Evolutionary conservation across 2,113 vertebrate species (phyloP), one percentile per base, ranked within the genome.

Genomic region (Chrysemys picta): DNA sequence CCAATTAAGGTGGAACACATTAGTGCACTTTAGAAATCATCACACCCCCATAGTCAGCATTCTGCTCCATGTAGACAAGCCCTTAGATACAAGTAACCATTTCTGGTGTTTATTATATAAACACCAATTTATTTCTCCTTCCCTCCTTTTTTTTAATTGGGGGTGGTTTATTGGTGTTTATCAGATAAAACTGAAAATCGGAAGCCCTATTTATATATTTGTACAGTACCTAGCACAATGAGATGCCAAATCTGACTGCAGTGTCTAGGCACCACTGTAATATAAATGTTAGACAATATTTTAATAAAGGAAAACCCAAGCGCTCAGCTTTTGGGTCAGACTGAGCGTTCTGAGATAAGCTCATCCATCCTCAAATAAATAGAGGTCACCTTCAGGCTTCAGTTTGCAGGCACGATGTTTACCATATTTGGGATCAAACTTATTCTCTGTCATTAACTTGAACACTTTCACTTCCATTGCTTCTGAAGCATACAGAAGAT

Each of bases 381-480:
- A 69, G 65, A 38, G 17, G 17, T 38, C 4, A 80, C 45, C 93
- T 19, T 47, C 62, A 88, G 65, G n/a, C 3, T 92, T 95, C 87
- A 89, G 22, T 88, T 95, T 93, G 82, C 89, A 89, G 84, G 47
- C 19, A 45, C 25, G 89, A 92, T 91, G 80, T 96, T 93, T 49
- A 50, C 14, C 79, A 3, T 14, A 87, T 17, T 89, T 93, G 83
- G 59, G 89, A 89, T 83, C 35, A 92, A 3, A 27, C 47, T 45
- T 62, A 42, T 29, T 88, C 42, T 76, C 90, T 3, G 12, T 31
- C 84, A 54, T 80, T 42, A 76, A 24, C 86, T 49, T 88, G 45
- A 86, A 92, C 87, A 82, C n/a, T 75, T 87, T 84, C 62, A 49
- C 89, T 57, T 4, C 13, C 53, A 80, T 38, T 80, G 6, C 42